Evolutionary conservation across 2,888 invertebrate genomes (phyloP).

Genomic region (Trisateles emortualis): DNA sequence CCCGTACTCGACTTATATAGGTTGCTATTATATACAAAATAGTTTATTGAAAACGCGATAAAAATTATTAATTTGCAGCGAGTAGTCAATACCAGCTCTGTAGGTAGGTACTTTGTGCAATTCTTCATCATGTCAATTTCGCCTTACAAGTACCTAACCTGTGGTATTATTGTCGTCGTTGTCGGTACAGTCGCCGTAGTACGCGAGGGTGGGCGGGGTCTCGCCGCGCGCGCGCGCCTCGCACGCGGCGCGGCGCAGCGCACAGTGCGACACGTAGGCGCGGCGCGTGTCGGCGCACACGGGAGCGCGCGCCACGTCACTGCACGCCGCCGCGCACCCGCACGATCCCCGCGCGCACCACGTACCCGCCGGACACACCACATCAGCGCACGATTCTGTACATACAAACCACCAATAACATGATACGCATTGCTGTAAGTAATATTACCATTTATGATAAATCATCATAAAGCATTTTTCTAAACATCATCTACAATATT

Average conservation of each 20-base stretch:
- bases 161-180: slow-evolving; percentile 85
- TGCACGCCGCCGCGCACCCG: slow-evolving; percentile 93
- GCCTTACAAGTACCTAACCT: slow-evolving; percentile 51
- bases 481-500: too few relatives aligned
- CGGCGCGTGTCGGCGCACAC: slow-evolving; percentile 93
- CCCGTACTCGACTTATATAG: too few relatives aligned
- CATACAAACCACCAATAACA: background rate
- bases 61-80: too few relatives aligned
- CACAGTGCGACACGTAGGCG: slow-evolving; percentile 94
- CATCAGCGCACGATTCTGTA: slow-evolving; percentile 91
- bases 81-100: too few relatives aligned
- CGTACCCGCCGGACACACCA: slow-evolving; percentile 93
- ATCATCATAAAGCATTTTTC: too few relatives aligned
- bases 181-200: slow-evolving; percentile 93
- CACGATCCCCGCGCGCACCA: slow-evolving; percentile 94
- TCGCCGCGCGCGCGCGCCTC: slow-evolving; percentile 89
- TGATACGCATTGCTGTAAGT: background rate
- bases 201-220: slow-evolving; percentile 84
- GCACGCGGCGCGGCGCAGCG: slow-evolving; percentile 92
- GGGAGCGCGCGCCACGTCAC: slow-evolving; percentile 88
- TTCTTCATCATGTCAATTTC: too few relatives aligned
- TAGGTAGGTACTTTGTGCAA: too few relatives aligned
- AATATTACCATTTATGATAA: too few relatives aligned
- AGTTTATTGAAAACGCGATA: too few relatives aligned
- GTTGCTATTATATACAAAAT: too few relatives aligned